Evolutionary conservation across 2,888 invertebrate genomes (phyloP).

Genomic region (Formica aserva): DNA sequence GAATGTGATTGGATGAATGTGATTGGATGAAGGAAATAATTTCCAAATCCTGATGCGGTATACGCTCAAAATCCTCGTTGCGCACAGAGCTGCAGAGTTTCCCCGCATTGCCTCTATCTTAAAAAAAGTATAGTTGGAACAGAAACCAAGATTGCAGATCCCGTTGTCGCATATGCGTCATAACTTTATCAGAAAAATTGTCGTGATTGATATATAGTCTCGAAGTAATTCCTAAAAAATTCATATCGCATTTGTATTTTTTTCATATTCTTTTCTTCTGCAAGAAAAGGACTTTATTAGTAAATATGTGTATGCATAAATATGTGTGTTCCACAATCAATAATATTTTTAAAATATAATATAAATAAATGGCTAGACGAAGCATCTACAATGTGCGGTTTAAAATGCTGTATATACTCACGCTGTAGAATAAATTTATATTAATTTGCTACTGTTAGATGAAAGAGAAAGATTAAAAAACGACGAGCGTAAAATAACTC

Average conservation of each 20-base stretch:
- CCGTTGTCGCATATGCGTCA: constrained; percentile 13
- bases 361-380: not conserved
- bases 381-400: not conserved
- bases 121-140: constrained; percentile 16
- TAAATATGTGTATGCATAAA: not conserved
- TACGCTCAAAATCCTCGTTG: not conserved
- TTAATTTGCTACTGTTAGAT: not conserved
- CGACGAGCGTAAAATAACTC: not conserved
- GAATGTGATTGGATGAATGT: not conserved
- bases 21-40: not conserved
- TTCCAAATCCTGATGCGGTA: not conserved
- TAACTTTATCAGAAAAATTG: constrained; percentile 19
- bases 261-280: not conserved
- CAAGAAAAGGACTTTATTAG: not conserved
- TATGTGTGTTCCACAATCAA: not conserved
- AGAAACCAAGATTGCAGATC: not conserved
- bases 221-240: not conserved
- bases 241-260: not conserved
- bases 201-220: too few relatives aligned
- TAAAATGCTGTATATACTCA: not conserved
- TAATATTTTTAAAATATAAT: not conserved
- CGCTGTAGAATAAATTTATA: not conserved
- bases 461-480: not conserved
- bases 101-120: constrained; percentile 32
- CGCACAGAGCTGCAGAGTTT: constrained; percentile 21